Percentiles rank a stretch among this genome's conserved stretches.
phyloP scores from a whole-genome alignment of 2,113 vertebrate species.

The Hemichromis elongatus region DNA sequence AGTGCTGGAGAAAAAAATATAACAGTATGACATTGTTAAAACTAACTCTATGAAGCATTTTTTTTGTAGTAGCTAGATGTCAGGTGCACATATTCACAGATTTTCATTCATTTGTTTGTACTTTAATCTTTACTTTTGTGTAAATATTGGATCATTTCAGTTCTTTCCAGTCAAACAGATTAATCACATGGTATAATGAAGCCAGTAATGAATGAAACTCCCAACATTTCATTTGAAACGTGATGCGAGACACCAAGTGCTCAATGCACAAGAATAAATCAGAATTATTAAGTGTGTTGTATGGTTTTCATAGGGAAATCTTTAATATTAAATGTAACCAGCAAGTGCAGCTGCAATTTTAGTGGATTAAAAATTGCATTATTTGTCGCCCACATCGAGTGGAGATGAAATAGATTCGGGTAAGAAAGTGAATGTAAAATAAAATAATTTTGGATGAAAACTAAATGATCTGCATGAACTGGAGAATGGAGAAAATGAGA shows the following conservation, averaged over 20 bases:
- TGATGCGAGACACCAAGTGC: background rate
- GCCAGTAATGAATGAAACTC: background rate
- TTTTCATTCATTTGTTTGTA: background rate
- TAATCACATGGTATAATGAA: background rate
- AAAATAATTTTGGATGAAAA: background rate
- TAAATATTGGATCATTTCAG: background rate
- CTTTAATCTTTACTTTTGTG: background rate
- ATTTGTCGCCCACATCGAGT: background rate
- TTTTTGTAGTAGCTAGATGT: background rate
- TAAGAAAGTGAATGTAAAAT: background rate
- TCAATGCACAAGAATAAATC: background rate
- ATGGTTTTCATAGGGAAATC: background rate
- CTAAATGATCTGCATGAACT: background rate
- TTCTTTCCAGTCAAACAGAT: background rate
- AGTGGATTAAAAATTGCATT: background rate
- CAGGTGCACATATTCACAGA: background rate
- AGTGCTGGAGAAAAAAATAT: background rate
- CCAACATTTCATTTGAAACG: background rate
- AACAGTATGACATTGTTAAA: rapidly evolving
- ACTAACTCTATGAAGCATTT: background rate
- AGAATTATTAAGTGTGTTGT: background rate
- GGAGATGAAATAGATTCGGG: too few relatives aligned
- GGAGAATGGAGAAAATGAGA: background rate
- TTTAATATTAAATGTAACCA: background rate
- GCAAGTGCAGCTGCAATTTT: background rate